Base-by-base conservation (phyloP, 2,888 invertebrate species). In the Escarpia spicata region DNA sequence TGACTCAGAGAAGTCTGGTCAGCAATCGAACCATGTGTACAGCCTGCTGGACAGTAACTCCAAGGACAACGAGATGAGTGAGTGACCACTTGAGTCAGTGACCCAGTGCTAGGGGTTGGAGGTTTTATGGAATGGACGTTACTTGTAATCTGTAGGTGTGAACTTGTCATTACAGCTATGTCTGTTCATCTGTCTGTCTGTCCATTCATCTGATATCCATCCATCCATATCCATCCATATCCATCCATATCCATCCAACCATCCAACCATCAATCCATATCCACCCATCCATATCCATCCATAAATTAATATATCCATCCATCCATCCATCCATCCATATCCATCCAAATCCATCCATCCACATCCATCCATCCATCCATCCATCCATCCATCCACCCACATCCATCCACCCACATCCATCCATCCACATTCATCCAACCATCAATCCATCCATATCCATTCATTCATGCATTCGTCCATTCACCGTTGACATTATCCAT, bases 1-100 rank as follows among this genome's bases (percentile, higher is more conserved):
- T 15, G 95, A 95, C 92, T 93, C 94, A 37, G 44, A 52, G 44
- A 91, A 44, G 45, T 52, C 44, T 19, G 91, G 52, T 37, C 91
- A 45, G 45, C 44, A 52, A 9, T 37, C 37, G 6, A 52, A 52
- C 52, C 91, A 44, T 19, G 37, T 37, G 44, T 37, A 31, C 44
- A 91, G 52, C 52, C 0, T 43, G n/a, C 90, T n/a, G 15, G 90
- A 90, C 90, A 92, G 19, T 90, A 92, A 31, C 89, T 43, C 75
- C 19, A 92, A 75, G 43, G 37, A 90, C 45, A 43, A 90, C 15
- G 45, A 52, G 44, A 90, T 44, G 43, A 45, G 37, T 43, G 90
- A 43, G 75, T 75, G 75, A 52, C 52, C 52, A 9, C 75, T 75
- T 6, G 26, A 75, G 9, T 26, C 75, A 75, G 3, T 75, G 75